Evolutionary conservation across 2,113 vertebrate genomes (phyloP), one percentile per base, ranked within the genome.

Genomic region (Bubo bubo): DNA sequence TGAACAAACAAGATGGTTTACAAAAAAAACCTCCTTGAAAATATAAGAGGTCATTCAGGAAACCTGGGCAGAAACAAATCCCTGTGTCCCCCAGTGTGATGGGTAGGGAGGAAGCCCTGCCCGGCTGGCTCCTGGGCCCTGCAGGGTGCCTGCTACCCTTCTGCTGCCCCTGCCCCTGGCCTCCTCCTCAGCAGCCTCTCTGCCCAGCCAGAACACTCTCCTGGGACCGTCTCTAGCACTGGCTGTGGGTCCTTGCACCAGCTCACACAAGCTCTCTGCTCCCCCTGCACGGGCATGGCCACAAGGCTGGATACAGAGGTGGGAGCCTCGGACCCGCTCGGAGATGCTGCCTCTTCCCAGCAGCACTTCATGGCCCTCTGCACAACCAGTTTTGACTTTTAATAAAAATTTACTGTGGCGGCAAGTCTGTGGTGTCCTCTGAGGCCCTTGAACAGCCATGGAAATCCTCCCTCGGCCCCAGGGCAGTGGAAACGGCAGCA

Each of bases 281-380:
- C 14, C 28, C 75, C 74, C 9, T 0, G 7, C 45, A 8, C 0
- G 5, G 58, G 28, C 64, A 79, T 1, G 0, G 59, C 59, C 70
- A 22, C 8, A 2, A 11, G 49, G 55, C 28, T 0, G 7, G 49
- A 8, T 19, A 30, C 22, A 59, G 23, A 23, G 16, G 11, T 32
- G 30, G 75, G 49, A 18, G 55, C 10, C 55, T 20, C 0, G 0
- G 55, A 17, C 24, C 16, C 2, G 5, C 50, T 41, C 50, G 0
- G 28, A 75, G 45, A 11, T 19, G 32, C 43, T 47, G 30, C 34
- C 39, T 22, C 21, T 28, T 60, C n/a, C 49, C 64, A 8, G 43
- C 2, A 5, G 24, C n/a, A 7, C 30, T 10, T 17, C 41, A 5
- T 1, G 41, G 52, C 49, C 75, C 6, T 3, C 14, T 34, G 55